These are phyloP conservation scores for Macquaria ambigua DNA, from an alignment of 2,113 vertebrate species.

Conservation along the genomic window DNA sequence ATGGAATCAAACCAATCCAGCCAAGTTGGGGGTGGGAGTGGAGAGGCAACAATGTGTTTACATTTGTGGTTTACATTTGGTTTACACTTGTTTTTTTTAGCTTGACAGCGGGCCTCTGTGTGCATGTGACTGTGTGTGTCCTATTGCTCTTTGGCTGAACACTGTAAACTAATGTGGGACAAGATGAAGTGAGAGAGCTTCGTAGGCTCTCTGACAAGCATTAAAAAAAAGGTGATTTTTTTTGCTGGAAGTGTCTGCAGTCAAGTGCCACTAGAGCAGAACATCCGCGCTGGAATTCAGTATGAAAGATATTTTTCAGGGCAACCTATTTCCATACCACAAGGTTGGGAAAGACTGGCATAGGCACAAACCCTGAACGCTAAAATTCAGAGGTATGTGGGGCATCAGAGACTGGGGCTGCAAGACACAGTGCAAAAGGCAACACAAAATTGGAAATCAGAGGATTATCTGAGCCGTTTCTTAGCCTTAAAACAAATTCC, in stretches of 20 bases:
- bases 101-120: neutral
- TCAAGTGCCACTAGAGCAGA: neutral
- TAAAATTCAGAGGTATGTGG: neutral
- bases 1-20: constrained; percentile 61
- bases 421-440: neutral
- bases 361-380: neutral
- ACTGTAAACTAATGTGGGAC: constrained; percentile 14
- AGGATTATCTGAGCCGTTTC: constrained; percentile 28
- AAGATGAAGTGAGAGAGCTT: constrained; percentile 10
- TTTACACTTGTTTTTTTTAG: constrained; percentile 17
- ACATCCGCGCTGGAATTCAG: neutral
- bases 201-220: neutral
- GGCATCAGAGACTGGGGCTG: neutral
- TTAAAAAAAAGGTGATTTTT: constrained; percentile 9
- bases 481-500: constrained; percentile 35
- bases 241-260: neutral
- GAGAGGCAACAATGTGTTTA: constrained; percentile 55
- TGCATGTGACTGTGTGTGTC: constrained; percentile 6
- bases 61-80: constrained; percentile 55
- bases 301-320: neutral
- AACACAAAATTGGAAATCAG: constrained; percentile 26
- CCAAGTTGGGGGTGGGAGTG: neutral
- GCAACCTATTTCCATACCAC: neutral
- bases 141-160: constrained; percentile 10
- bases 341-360: neutral